Conservation (phyloP, 2,797 vertebrate species). For the Sebastes goodei region DNA sequence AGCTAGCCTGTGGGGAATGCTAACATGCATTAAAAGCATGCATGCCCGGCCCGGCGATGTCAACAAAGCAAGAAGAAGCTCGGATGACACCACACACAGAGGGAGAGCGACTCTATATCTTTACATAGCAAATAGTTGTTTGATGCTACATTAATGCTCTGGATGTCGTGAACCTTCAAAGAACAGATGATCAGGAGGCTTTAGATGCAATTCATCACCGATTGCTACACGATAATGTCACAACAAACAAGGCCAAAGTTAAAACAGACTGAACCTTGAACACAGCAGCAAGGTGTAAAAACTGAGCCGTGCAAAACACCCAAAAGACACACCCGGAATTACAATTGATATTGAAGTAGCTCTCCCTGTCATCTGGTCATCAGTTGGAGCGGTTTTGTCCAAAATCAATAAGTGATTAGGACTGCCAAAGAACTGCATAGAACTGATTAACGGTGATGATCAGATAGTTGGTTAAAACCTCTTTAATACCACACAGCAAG, state of each 20-base stretch:
- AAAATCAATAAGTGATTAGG: background rate
- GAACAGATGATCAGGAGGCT: accelerated
- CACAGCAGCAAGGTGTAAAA: too few species aligned
- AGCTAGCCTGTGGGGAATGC: too few species aligned
- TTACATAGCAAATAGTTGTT: too few species aligned
- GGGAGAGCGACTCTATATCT: too few species aligned
- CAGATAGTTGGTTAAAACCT: background rate
- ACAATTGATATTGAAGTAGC: background rate
- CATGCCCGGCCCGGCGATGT: too few species aligned
- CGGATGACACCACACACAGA: too few species aligned
- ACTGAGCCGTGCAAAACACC: too few species aligned
- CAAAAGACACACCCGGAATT: background rate
- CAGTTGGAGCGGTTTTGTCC: background rate
- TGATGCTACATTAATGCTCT: too few species aligned
- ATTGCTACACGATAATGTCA: background rate
- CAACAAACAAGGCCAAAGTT: background rate
- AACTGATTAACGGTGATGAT: background rate
- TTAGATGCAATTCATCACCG: too few species aligned
- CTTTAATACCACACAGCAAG: background rate
- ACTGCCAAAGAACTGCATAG: background rate
- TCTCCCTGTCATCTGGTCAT: background rate
- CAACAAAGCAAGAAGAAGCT: too few species aligned
- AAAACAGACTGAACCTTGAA: background rate
- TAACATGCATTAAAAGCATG: too few species aligned
- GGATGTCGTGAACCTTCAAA: too few species aligned